Percentiles rank a stretch among this genome's conserved stretches.
These are phyloP conservation scores for Asbolus verrucosus DNA, from an alignment of 1,140 invertebrate genomes.

Conservation along the genomic window DNA sequence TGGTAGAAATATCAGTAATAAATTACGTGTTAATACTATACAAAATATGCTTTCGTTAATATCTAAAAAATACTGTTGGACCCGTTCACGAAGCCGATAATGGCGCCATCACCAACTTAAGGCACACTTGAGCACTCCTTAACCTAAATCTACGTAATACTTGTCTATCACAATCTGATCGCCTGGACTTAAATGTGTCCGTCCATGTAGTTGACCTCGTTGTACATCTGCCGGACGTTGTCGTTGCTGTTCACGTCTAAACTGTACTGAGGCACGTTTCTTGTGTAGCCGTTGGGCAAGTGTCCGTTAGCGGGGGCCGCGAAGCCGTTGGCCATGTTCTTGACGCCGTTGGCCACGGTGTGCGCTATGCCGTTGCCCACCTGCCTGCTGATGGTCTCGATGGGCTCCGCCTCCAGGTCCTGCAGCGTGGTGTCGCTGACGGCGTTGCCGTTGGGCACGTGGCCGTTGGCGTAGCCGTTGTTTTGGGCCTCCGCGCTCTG, in stretches of 20 bases:
- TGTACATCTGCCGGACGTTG: slow-evolving; percentile 55
- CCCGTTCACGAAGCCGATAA: not conserved
- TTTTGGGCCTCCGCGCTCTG: slow-evolving; percentile 35
- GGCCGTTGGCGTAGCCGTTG: slow-evolving; percentile 57
- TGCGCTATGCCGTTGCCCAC: slow-evolving; percentile 63
- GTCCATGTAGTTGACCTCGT: slow-evolving; percentile 58
- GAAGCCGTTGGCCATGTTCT: slow-evolving; percentile 48
- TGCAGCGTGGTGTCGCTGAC: slow-evolving; percentile 53
- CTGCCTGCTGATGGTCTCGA: slow-evolving; percentile 59
- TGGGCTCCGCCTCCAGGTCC: slow-evolving; percentile 57
- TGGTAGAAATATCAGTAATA: slow-evolving; percentile 19
- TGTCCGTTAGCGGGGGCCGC: slow-evolving; percentile 37
- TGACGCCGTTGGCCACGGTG: slow-evolving; percentile 55
- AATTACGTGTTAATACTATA: slow-evolving; percentile 35
- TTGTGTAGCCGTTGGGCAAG: slow-evolving; percentile 39
- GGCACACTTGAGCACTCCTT: slow-evolving; percentile 35
- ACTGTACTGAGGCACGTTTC: slow-evolving; percentile 37
- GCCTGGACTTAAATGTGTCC: slow-evolving; percentile 55
- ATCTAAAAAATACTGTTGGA: slow-evolving; percentile 51
- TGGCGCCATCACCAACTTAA: slow-evolving; percentile 8
- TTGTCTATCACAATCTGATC: slow-evolving; percentile 23
- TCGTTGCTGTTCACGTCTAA: slow-evolving; percentile 49
- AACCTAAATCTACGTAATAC: slow-evolving; percentile 31
- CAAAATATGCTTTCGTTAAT: slow-evolving; percentile 27
- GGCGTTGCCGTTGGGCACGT: slow-evolving; percentile 53